Evolutionary conservation across 2,113 vertebrate species (phyloP).

Genomic region (Gambusia affinis): DNA sequence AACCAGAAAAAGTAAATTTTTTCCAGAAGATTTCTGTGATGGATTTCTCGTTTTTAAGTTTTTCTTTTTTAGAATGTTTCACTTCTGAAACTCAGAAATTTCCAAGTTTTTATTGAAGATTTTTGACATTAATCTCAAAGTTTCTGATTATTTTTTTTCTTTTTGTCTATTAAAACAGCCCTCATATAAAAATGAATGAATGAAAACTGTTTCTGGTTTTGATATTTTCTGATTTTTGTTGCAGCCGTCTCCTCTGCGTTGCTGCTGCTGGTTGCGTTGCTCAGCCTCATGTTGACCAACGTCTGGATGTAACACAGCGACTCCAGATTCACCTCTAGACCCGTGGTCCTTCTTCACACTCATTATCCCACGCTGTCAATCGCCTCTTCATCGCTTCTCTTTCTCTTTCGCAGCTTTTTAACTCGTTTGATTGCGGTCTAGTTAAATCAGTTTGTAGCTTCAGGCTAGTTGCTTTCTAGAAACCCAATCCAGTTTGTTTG

Average conservation of each 20-base stretch:
- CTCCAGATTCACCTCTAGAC: background rate
- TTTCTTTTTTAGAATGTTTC: too few species aligned
- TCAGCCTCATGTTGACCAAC: conserved; percentile 55
- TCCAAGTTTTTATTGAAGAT: too few species aligned
- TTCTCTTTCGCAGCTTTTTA: background rate
- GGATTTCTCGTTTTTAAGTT: too few species aligned
- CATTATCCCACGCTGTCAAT: background rate
- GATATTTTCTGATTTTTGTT: conserved; percentile 2
- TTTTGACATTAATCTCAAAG: too few species aligned
- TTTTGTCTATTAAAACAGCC: too few species aligned
- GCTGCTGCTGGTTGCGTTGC: conserved; percentile 55
- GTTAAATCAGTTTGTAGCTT: background rate
- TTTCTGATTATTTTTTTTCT: too few species aligned
- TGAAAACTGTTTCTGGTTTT: background rate
- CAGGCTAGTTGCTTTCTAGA: background rate
- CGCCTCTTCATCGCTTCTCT: background rate
- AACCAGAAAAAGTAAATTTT: too few species aligned
- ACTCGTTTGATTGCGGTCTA: background rate
- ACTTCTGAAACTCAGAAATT: too few species aligned
- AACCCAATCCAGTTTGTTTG: background rate
- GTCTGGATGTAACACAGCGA: conserved; percentile 43
- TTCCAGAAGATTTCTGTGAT: too few species aligned
- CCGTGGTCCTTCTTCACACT: background rate
- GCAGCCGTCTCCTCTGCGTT: conserved; percentile 62
- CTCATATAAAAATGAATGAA: background rate